Conservation (phyloP, 1,140 invertebrate genomes). For the Diabrotica virgifera region DNA sequence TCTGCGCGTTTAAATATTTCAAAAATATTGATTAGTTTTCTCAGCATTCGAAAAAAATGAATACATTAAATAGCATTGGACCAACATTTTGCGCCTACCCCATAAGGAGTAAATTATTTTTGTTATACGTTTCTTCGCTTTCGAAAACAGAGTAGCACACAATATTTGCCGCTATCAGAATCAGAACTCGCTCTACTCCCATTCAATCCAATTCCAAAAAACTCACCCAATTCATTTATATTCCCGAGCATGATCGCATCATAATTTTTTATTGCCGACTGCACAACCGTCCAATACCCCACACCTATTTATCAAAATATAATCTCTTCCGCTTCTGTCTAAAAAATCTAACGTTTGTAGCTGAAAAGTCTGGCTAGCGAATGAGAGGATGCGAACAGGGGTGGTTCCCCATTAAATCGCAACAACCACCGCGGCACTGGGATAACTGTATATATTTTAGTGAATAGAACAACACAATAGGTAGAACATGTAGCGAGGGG, state of each 20-base stretch:
- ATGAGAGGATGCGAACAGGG: conserved; percentile 13
- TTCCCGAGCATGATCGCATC: not conserved
- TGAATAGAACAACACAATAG: conserved; percentile 45
- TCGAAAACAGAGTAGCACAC: too few species aligned
- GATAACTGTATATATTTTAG: conserved; percentile 47
- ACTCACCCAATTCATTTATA: not conserved
- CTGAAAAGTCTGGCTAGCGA: conserved; percentile 21
- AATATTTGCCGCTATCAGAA: too few species aligned
- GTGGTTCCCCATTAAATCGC: conserved; percentile 38
- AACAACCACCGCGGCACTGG: conserved; percentile 31
- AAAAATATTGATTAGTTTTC: too few species aligned
- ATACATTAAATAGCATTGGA: too few species aligned
- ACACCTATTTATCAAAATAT: conserved; percentile 17
- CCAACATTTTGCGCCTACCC: too few species aligned
- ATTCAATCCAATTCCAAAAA: not conserved
- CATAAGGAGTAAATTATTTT: too few species aligned
- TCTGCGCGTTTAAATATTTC: too few species aligned
- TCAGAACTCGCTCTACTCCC: too few species aligned
- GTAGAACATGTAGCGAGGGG: conserved; percentile 40
- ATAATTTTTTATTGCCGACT: conserved; percentile 4
- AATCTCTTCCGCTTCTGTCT: conserved; percentile 20
- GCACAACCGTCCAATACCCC: not conserved
- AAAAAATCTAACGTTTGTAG: conserved; percentile 21
- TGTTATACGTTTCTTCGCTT: too few species aligned
- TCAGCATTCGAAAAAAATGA: too few species aligned